phyloP scores from a whole-genome alignment of 1,140 invertebrate species.

The Mamestra configurata region DNA sequence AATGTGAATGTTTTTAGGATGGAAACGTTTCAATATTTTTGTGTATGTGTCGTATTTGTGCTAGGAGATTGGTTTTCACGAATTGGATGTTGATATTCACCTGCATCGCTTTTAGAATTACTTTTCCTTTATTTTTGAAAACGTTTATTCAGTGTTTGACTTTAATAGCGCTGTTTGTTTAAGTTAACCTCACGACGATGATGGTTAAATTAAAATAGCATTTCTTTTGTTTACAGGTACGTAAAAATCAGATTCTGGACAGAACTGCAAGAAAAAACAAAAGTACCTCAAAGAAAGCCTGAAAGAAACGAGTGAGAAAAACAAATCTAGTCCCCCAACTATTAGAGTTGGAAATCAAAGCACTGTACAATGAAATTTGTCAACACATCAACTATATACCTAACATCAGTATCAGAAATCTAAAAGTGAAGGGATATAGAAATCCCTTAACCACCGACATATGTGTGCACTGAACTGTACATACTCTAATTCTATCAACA shows the following conservation, averaged over 20 bases:
- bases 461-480: too few species aligned
- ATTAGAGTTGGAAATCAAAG: too few species aligned
- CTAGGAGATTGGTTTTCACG: neutral
- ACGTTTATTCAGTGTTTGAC: too few species aligned
- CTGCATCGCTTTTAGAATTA: neutral
- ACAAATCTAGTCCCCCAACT: too few species aligned
- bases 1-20: constrained; percentile 16
- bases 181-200: too few species aligned
- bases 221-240: neutral
- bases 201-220: neutral
- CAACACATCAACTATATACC: too few species aligned
- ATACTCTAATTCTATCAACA: neutral
- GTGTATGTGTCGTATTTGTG: neutral
- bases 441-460: neutral
- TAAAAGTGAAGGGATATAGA: neutral
- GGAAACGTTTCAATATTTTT: constrained; percentile 12
- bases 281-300: neutral
- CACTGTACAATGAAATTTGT: too few species aligned
- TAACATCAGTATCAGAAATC: neutral
- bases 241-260: neutral
- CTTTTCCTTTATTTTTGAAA: neutral
- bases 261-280: neutral
- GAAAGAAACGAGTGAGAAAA: neutral
- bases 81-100: constrained; percentile 4
- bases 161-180: neutral